Conservation (phyloP, 2,888 invertebrate genomes). For the Monochamus alternatus region DNA sequence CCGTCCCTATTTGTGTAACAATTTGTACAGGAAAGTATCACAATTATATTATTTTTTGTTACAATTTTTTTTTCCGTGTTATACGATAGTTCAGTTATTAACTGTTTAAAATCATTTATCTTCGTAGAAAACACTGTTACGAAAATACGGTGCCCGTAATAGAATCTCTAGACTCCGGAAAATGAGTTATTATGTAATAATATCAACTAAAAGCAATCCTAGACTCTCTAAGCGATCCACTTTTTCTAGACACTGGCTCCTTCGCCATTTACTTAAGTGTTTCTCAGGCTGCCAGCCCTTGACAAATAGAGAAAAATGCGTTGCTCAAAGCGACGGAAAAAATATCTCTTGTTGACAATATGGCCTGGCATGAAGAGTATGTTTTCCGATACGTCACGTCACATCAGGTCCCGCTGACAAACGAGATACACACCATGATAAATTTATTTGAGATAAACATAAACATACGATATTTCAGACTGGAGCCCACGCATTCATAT, state of each 20-base stretch:
- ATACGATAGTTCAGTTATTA: no score
- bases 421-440: conserved; percentile 49
- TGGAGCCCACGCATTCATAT: conserved; percentile 26
- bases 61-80: no score
- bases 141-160: no score
- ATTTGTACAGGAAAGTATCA: no score
- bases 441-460: conserved; percentile 50
- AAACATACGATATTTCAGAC: conserved; percentile 48
- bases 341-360: conserved; percentile 25
- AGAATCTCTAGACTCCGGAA: no score
- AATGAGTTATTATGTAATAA: no score
- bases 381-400: conserved; percentile 30
- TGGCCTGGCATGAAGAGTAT: conserved; percentile 22
- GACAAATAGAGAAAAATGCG: conserved; percentile 27
- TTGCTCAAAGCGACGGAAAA: conserved; percentile 14
- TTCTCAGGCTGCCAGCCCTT: neutral
- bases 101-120: no score
- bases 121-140: no score
- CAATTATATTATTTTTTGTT: no score
- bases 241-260: conserved; percentile 9
- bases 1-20: no score
- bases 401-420: conserved; percentile 45
- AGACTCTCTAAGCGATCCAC: no score
- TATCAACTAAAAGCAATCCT: no score
- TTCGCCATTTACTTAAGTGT: conserved; percentile 19